phyloP scores from a whole-genome alignment of 2,113 vertebrate species.

The Perca fluviatilis region DNA sequence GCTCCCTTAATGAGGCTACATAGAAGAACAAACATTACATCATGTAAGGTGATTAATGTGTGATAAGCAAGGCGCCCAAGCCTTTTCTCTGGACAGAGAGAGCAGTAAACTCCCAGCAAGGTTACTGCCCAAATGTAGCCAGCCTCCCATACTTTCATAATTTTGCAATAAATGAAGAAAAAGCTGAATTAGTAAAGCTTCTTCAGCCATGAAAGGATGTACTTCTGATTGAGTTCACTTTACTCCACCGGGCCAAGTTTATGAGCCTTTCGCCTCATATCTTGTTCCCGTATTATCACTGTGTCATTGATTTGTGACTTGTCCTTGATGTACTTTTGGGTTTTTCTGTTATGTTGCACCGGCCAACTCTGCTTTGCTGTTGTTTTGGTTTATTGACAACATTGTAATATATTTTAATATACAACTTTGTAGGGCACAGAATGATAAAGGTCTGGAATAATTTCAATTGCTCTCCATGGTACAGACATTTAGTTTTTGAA shows the following conservation, averaged over 20 bases:
- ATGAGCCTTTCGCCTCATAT: conserved; percentile 21
- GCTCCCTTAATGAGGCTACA: conserved; percentile 54
- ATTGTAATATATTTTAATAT: background rate
- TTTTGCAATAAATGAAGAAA: background rate
- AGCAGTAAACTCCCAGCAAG: conserved; percentile 33
- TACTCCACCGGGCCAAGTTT: background rate
- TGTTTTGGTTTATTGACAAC: background rate
- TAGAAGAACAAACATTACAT: conserved; percentile 65
- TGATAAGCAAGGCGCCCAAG: conserved; percentile 10
- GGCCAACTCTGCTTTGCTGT: background rate
- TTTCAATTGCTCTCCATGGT: background rate
- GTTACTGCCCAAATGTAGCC: conserved; percentile 40
- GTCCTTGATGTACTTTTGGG: conserved; percentile 22
- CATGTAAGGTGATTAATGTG: conserved; percentile 57
- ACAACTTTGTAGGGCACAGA: background rate
- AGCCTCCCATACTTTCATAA: background rate
- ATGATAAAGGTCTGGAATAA: background rate
- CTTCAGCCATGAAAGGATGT: conserved; percentile 11
- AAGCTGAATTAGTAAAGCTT: conserved; percentile 14
- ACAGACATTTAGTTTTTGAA: background rate
- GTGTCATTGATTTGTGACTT: conserved; percentile 15
- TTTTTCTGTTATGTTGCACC: background rate
- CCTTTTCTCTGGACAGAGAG: conserved; percentile 36
- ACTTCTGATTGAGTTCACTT: conserved; percentile 26
- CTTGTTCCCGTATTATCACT: conserved; percentile 16